Conservation (phyloP, 2,113 vertebrate genomes). For the Pitta sordida region DNA sequence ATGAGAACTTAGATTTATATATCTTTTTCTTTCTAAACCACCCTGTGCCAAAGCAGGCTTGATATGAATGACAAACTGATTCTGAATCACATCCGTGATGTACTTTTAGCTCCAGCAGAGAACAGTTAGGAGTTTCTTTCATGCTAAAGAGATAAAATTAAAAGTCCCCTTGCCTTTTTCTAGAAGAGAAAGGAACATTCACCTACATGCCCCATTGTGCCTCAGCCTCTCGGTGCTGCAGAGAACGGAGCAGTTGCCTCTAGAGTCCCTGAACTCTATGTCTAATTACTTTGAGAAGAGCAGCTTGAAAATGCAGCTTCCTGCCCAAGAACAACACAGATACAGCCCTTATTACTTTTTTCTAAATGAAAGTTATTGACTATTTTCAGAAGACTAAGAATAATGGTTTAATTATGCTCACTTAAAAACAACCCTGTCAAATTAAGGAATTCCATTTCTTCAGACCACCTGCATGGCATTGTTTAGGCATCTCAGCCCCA, state of each 20-base stretch:
- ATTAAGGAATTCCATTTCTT: neutral
- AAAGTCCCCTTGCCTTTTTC: neutral
- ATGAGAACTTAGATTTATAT: neutral
- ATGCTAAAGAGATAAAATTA: neutral
- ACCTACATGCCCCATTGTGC: accelerated
- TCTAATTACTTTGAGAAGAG: neutral
- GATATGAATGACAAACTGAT: neutral
- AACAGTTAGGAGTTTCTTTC: neutral
- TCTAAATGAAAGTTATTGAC: neutral
- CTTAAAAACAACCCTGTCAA: neutral
- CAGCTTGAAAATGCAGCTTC: neutral
- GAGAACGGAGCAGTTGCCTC: neutral
- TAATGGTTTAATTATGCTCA: neutral
- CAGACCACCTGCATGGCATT: neutral
- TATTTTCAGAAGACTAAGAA: neutral
- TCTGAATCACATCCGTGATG: neutral
- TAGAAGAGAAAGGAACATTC: neutral
- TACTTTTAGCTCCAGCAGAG: neutral
- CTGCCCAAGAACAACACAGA: neutral
- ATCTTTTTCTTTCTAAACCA: neutral
- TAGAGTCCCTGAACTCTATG: neutral
- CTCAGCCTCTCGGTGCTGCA: neutral
- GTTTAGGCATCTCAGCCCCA: neutral
- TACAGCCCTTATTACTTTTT: neutral
- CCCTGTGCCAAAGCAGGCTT: neutral